Evolutionary conservation across 2,797 vertebrate species (phyloP), one percentile per base, ranked within the genome.

Genomic region (Poeciliopsis infans): DNA sequence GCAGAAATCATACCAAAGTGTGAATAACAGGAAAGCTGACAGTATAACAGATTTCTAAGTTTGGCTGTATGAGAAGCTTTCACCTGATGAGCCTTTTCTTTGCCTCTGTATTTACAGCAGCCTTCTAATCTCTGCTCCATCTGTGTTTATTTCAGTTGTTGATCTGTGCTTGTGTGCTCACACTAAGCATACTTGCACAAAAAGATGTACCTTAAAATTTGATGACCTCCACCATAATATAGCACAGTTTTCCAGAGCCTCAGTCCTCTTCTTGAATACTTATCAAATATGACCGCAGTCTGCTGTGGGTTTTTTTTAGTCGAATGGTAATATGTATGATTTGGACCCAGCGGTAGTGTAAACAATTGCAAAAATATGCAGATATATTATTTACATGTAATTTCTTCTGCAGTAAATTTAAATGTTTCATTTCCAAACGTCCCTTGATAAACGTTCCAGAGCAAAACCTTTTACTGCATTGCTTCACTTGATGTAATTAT

Each of bases 41-140:
- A 45, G 16, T 5, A 43, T 70, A 15, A 66, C 7, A 43, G 13
- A 20, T 55, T 69, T 70, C 36, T 53, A 41, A 41, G 53, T 39
- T 69, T 41, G 8, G 23, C 45, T 57, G 1, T 15, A 11, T 23
- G 11, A 28, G 41, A 16, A 5, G 66, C n/a, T 28, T 16, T 70
- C n/a, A 23, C 36, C 76, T 70, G 47, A 55, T 16, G 20, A 68
- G 45, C 2, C 46, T 76, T 68, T 49, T n/a, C 28, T 33, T 51
- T 76, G 23, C 20, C 49, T 49, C 11, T n/a, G 51, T 72, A 45
- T 57, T 36, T 57, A 46, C 68, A 59, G 3, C 7, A 57, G 36
- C 36, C 8, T 43, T 41, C 49, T 53, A n/a, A 70, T 70, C 23
- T 74, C 39, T 55, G 72, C 72, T 57, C 72, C 36, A 43, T 74